Conservation (phyloP, 2,888 invertebrate species). For the Luperina nickerlii region DNA sequence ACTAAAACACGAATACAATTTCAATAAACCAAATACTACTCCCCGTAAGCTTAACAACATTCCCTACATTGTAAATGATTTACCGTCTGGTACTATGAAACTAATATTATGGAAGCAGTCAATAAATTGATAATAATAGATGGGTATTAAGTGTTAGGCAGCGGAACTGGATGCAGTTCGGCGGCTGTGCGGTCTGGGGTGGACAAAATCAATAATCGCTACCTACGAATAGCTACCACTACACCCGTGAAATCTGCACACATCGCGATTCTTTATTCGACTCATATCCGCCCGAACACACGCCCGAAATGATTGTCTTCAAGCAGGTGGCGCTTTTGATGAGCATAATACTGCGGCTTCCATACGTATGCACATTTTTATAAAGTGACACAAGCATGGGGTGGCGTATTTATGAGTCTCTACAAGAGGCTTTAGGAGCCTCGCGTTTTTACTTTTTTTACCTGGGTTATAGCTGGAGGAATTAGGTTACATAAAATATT, state of each 20-base stretch:
- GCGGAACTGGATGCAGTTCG: slow-evolving; percentile 81
- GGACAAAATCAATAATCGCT: slow-evolving; percentile 89
- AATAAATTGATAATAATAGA: slow-evolving; percentile 85
- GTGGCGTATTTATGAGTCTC: slow-evolving; percentile 46
- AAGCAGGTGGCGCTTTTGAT: slow-evolving; percentile 81
- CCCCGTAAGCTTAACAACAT: slow-evolving; percentile 35
- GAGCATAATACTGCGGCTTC: slow-evolving; percentile 68
- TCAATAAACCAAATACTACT: slow-evolving; percentile 19
- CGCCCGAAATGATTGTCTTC: slow-evolving; percentile 79
- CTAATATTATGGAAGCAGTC: slow-evolving; percentile 72
- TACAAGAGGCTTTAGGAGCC: slow-evolving; percentile 32
- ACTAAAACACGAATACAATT: slow-evolving; percentile 4
- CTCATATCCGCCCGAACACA: slow-evolving; percentile 76
- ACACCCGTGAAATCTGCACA: slow-evolving; percentile 85
- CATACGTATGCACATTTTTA: slow-evolving; percentile 66
- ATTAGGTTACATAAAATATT: slow-evolving; percentile 43
- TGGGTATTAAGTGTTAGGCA: slow-evolving; percentile 78
- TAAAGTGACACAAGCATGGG: slow-evolving; percentile 40
- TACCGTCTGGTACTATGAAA: slow-evolving; percentile 47
- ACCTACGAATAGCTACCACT: slow-evolving; percentile 85
- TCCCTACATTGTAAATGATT: slow-evolving; percentile 31
- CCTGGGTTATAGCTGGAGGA: slow-evolving; percentile 7
- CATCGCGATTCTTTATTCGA: slow-evolving; percentile 86
- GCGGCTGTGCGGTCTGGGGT: slow-evolving; percentile 85
- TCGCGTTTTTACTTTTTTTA: slow-evolving; percentile 23